Conservation (phyloP, 2,797 vertebrate species). For the Florisuga fusca region DNA sequence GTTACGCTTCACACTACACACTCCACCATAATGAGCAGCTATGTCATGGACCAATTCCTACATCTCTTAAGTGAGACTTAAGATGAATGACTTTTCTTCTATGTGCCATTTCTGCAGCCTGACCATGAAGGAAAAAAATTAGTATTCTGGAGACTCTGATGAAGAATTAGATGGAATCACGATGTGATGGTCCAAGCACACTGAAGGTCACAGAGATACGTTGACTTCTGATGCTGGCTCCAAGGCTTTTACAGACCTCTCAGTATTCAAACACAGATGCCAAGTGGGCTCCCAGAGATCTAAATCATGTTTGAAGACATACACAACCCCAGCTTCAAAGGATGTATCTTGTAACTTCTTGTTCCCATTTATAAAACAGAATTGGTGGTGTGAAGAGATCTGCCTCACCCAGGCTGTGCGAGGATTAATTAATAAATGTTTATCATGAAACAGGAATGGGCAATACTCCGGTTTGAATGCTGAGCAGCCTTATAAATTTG, state of each 20-base stretch:
- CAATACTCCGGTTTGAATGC: slow-evolving; percentile 22
- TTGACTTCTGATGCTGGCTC: neutral
- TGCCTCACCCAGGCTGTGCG: neutral
- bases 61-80: neutral
- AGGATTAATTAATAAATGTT: slow-evolving; percentile 64
- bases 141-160: neutral
- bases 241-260: neutral
- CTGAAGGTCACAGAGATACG: neutral
- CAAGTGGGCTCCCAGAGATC: neutral
- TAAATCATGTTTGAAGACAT: neutral
- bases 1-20: too few species aligned
- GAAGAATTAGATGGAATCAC: neutral
- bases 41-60: neutral
- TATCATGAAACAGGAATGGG: slow-evolving; percentile 31
- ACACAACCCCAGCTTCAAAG: slow-evolving; percentile 1
- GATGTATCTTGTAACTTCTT: neutral
- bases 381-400: slow-evolving; percentile 41
- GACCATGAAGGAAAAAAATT: neutral
- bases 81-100: neutral
- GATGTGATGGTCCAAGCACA: neutral
- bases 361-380: slow-evolving; percentile 25
- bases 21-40: neutral
- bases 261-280: neutral
- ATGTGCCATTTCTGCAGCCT: neutral
- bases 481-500: neutral